Percentiles rank a stretch among this genome's conserved stretches.
Evolutionary conservation across 2,113 vertebrate genomes (phyloP).

Genomic region (Polyodon spathula): DNA sequence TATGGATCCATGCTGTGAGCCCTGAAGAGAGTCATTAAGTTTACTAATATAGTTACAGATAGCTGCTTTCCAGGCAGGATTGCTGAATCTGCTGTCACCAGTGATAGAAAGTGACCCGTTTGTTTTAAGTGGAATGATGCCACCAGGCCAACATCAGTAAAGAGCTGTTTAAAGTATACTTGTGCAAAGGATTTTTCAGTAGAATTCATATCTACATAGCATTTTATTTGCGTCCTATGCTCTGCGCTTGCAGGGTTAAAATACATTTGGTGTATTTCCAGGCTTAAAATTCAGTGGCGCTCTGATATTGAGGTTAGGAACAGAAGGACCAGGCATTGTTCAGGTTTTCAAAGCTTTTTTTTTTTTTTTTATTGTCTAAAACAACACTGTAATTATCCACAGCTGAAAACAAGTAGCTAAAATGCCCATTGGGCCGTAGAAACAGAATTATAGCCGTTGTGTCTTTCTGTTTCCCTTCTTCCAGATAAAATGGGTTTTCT

Average conservation of each 20-base stretch:
- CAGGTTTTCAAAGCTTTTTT: constrained; percentile 22
- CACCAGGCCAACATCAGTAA: too few species aligned
- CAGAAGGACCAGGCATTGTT: constrained; percentile 21
- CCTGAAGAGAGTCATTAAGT: too few species aligned
- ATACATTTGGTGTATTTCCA: background rate
- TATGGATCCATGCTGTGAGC: too few species aligned
- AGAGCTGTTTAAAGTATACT: too few species aligned
- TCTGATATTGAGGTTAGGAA: background rate
- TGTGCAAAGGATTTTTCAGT: too few species aligned
- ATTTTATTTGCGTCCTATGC: too few species aligned
- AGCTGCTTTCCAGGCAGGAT: too few species aligned
- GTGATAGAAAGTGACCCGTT: too few species aligned
- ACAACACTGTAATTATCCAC: constrained; percentile 75
- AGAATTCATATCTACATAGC: too few species aligned
- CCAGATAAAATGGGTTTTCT: constrained; percentile 32
- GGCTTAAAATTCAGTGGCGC: background rate
- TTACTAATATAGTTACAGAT: too few species aligned
- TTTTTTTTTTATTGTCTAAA: constrained; percentile 31
- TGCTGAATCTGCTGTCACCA: too few species aligned
- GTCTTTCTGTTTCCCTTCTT: constrained; percentile 39
- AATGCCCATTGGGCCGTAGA: constrained; percentile 78
- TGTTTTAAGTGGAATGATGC: too few species aligned
- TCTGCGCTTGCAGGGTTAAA: background rate
- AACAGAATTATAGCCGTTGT: constrained; percentile 75
- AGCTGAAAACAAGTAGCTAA: constrained; percentile 85